These are phyloP conservation scores for Leptura quadrifasciata DNA, from an alignment of 2,888 invertebrate genomes.

Conservation along the genomic window DNA sequence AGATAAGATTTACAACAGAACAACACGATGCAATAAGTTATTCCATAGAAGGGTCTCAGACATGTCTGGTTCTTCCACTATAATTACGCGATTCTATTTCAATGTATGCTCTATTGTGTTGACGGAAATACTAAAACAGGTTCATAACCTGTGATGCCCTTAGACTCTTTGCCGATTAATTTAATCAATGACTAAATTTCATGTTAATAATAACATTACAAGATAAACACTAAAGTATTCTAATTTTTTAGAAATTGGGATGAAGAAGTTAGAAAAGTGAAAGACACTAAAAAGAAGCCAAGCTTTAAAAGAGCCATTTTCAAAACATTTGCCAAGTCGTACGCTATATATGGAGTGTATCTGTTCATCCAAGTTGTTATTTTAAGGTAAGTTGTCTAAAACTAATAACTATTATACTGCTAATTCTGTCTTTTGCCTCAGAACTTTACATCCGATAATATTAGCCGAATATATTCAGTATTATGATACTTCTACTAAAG, in stretches of 20 bases:
- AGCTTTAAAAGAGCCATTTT: conserved; percentile 78
- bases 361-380: conserved; percentile 77
- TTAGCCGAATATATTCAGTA: conserved; percentile 80
- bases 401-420: conserved; percentile 64
- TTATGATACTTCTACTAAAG: conserved; percentile 73
- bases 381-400: conserved; percentile 75
- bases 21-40: too few species aligned
- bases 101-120: too few species aligned
- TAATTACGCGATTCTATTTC: too few species aligned
- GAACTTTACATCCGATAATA: conserved; percentile 79
- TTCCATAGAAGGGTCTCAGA: too few species aligned
- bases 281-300: conserved; percentile 75
- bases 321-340: conserved; percentile 78
- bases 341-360: conserved; percentile 77
- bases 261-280: conserved; percentile 75
- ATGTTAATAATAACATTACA: background rate
- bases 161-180: too few species aligned
- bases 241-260: conserved; percentile 76
- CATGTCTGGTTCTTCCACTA: too few species aligned
- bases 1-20: background rate
- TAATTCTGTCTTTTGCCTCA: conserved; percentile 64
- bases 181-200: too few species aligned
- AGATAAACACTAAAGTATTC: too few species aligned
- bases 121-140: too few species aligned
- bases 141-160: too few species aligned